Conservation (phyloP, 2,113 vertebrate genomes). For the Mystacornis crossleyi region DNA sequence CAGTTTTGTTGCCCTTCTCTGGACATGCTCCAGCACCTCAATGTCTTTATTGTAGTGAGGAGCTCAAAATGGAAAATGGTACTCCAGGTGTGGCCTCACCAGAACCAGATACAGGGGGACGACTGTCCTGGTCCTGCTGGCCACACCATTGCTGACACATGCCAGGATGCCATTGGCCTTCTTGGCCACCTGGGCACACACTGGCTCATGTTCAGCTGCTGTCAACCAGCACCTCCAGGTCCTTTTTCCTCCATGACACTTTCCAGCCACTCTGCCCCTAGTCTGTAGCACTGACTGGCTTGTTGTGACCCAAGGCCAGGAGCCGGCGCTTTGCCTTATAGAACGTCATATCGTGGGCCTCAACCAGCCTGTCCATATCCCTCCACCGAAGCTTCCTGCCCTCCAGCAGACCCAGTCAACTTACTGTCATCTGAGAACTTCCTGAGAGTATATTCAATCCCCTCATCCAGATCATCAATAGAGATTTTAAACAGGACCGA, state of each 20-base stretch:
- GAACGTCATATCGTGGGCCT: rapidly evolving
- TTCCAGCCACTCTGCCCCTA: neutral
- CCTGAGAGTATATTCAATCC: neutral
- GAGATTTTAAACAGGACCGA: neutral
- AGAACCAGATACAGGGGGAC: rapidly evolving
- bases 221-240: neutral
- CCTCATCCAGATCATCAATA: neutral
- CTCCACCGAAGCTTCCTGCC: neutral
- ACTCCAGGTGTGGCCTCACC: neutral
- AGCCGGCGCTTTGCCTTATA: neutral
- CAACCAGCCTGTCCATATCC: neutral
- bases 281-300: neutral
- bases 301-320: neutral
- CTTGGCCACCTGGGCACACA: neutral
- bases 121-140: neutral
- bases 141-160: neutral
- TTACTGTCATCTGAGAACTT: neutral
- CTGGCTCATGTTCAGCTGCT: neutral
- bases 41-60: neutral
- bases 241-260: neutral
- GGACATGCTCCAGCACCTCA: neutral
- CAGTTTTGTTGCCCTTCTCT: neutral
- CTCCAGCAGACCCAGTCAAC: neutral
- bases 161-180: neutral
- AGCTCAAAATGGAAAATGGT: neutral